Evolutionary conservation across 2,888 invertebrate genomes (phyloP).

Genomic region (Apocheima hispidaria): DNA sequence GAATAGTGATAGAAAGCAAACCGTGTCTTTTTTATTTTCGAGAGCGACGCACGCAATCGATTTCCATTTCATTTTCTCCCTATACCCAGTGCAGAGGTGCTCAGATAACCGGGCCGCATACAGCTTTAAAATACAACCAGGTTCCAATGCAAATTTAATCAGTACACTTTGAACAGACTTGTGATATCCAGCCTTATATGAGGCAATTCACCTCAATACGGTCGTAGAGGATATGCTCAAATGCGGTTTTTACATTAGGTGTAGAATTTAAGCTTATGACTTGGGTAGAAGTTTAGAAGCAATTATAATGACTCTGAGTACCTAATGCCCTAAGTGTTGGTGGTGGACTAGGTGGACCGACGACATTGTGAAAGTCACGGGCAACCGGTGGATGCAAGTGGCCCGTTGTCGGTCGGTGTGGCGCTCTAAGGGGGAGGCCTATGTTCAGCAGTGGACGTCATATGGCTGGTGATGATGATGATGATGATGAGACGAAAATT

Average conservation of each 20-base stretch:
- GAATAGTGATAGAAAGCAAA: neutral
- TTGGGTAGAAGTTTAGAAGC: constrained; percentile 8
- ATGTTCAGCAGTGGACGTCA: too few species aligned
- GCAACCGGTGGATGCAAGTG: too few species aligned
- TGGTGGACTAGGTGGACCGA: too few species aligned
- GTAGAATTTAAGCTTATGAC: constrained; percentile 17
- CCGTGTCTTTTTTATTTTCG: constrained; percentile 24
- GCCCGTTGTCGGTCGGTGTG: too few species aligned
- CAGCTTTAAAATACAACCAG: constrained; percentile 54
- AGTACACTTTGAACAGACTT: constrained; percentile 48
- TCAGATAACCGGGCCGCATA: constrained; percentile 34
- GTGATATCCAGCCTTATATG: constrained; percentile 39
- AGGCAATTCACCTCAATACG: constrained; percentile 40
- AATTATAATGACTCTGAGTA: constrained; percentile 5
- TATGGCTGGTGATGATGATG: too few species aligned
- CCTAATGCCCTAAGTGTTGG: too few species aligned
- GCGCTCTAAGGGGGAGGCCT: too few species aligned
- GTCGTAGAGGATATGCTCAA: constrained; percentile 25
- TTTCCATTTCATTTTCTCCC: constrained; percentile 47
- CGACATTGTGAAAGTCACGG: too few species aligned
- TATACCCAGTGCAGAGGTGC: constrained; percentile 46
- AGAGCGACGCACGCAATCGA: constrained; percentile 35
- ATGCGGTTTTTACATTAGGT: constrained; percentile 23
- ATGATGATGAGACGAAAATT: neutral
- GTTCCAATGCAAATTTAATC: constrained; percentile 59